These are phyloP conservation scores for Fistularia commersonii DNA, from an alignment of 2,797 vertebrate species.

Conservation along the genomic window DNA sequence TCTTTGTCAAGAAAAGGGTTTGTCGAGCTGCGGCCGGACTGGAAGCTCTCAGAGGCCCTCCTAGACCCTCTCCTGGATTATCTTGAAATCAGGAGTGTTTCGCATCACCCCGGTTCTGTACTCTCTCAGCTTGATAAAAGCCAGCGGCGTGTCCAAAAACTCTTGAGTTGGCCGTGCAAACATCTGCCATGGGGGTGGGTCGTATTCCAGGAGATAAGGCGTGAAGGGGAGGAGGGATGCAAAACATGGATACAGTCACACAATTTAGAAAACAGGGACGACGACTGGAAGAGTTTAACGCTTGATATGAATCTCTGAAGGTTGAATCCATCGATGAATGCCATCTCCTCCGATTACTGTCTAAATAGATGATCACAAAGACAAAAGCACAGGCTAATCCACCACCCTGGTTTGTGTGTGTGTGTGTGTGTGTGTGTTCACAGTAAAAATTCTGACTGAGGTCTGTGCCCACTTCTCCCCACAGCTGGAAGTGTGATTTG, in stretches of 20 bases:
- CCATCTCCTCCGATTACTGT: too few species aligned
- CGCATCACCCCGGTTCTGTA: constrained; percentile 1
- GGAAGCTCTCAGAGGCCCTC: constrained; percentile 18
- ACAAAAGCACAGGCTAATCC: neutral
- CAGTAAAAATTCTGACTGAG: constrained; percentile 43
- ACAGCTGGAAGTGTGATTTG: constrained; percentile 70
- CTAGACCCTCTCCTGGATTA: constrained; percentile 9
- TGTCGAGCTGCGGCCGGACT: constrained; percentile 27
- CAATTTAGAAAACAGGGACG: too few species aligned
- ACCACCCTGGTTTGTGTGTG: constrained; percentile 4
- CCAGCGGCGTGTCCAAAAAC: neutral
- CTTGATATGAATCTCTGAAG: too few species aligned
- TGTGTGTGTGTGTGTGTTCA: constrained; percentile 35
- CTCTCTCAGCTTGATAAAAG: constrained; percentile 28
- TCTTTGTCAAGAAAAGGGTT: neutral
- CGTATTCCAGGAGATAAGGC: too few species aligned
- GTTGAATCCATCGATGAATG: too few species aligned
- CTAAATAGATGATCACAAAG: neutral
- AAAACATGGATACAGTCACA: too few species aligned
- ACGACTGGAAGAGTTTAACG: too few species aligned
- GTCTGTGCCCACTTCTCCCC: constrained; percentile 36
- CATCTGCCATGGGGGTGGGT: too few species aligned
- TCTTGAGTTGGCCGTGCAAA: too few species aligned
- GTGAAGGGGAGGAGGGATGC: too few species aligned
- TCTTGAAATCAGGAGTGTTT: constrained; percentile 29